phyloP scores from a whole-genome alignment of 2,888 invertebrate species.

The Drosophila neonasuta region DNA sequence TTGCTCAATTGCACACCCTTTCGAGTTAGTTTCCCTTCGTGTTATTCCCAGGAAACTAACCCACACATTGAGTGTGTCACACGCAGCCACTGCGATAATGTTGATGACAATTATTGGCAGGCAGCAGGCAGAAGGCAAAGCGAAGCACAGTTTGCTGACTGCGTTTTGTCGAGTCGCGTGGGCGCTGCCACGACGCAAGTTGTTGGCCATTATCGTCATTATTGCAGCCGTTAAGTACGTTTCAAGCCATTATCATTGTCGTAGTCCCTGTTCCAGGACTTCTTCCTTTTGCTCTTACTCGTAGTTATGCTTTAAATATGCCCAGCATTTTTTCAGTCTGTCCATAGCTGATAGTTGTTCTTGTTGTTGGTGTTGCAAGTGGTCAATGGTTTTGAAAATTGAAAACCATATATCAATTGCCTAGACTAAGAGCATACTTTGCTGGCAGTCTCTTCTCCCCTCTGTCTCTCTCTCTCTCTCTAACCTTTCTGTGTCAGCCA shows the following conservation, averaged over 20 bases:
- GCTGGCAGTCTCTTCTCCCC: conserved; percentile 15
- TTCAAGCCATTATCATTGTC: conserved; percentile 61
- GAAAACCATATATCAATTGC: conserved; percentile 80
- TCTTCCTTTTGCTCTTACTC: conserved; percentile 8
- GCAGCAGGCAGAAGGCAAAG: conserved; percentile 17
- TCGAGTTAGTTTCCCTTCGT: not conserved
- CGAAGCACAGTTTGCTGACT: conserved; percentile 49
- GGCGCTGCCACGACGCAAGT: not conserved
- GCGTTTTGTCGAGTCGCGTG: conserved; percentile 57
- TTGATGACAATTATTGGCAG: conserved; percentile 68
- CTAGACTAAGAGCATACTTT: conserved; percentile 69
- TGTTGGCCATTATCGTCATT: conserved; percentile 74
- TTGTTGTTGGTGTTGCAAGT: conserved; percentile 39
- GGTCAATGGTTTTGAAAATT: conserved; percentile 75
- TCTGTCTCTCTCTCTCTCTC: conserved; percentile 8
- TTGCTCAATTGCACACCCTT: conserved; percentile 10
- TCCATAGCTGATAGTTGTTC: conserved; percentile 24
- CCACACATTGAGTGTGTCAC: not conserved
- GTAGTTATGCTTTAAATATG: conserved; percentile 67
- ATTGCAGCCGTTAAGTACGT: conserved; percentile 78
- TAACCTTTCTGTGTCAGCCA: conserved; percentile 26
- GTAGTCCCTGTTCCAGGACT: conserved; percentile 2
- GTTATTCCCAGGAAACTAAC: not conserved
- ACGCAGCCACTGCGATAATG: conserved; percentile 39
- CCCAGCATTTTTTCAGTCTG: conserved; percentile 32